phyloP scores from a whole-genome alignment of 2,113 vertebrate genomes.

The Vidua macroura region DNA sequence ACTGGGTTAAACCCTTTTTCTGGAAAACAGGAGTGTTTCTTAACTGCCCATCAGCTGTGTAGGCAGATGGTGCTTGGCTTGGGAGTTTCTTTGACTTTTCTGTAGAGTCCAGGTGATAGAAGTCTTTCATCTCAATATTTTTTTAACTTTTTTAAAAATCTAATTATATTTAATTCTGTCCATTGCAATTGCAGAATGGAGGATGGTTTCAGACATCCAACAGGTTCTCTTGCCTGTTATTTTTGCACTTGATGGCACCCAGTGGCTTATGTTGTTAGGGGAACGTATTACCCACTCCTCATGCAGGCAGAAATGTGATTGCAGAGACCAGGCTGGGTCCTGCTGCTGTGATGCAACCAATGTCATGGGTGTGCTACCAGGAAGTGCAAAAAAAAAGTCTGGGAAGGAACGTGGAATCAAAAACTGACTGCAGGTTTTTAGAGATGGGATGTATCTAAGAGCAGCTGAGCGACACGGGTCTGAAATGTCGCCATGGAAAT shows the following conservation, averaged over 20 bases:
- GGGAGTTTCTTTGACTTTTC: not conserved
- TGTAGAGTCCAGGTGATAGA: not conserved
- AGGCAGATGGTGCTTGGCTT: not conserved
- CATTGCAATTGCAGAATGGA: not conserved
- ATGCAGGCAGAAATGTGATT: not conserved
- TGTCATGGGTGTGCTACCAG: not conserved
- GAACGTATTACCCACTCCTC: not conserved
- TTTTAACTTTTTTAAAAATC: not conserved
- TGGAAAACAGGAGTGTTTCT: not conserved
- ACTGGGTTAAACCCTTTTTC: not conserved
- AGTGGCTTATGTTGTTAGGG: not conserved
- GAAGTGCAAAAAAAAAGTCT: not conserved
- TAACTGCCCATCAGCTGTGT: not conserved
- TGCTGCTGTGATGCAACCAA: not conserved
- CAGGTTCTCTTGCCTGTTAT: not conserved
- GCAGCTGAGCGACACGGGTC: not conserved
- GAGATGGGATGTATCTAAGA: not conserved
- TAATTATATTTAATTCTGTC: not conserved
- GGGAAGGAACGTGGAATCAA: not conserved
- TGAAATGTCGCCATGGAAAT: constrained; percentile 37
- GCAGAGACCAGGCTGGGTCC: not conserved
- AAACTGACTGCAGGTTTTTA: not conserved
- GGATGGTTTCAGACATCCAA: not conserved
- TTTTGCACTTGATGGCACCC: not conserved
- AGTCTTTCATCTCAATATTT: not conserved